These are phyloP conservation scores for Spongia lamella DNA, from an alignment of 37 sponge, comb jelly and placozoan genomes.

Conservation along the genomic window DNA sequence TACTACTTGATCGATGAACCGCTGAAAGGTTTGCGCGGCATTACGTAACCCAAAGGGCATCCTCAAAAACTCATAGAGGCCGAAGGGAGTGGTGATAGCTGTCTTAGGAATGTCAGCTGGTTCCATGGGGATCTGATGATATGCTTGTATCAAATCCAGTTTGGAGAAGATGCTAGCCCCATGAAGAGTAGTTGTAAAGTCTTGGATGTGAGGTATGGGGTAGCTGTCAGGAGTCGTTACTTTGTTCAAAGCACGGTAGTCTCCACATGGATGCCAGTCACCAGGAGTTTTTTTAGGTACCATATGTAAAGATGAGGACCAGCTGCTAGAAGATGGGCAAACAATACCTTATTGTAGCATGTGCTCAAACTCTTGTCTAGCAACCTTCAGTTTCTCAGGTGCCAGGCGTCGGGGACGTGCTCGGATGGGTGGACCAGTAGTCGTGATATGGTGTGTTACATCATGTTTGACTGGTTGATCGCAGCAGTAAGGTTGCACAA, in stretches of 20 bases:
- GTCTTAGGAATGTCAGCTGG: slow-evolving; percentile 50
- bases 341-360: slow-evolving; percentile 32
- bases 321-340: slow-evolving; percentile 26
- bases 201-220: slow-evolving; percentile 60
- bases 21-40: slow-evolving; percentile 58
- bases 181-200: slow-evolving; percentile 36
- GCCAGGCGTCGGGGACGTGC: slow-evolving; percentile 38
- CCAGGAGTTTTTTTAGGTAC: slow-evolving; percentile 43
- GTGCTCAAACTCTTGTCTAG: slow-evolving; percentile 16
- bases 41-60: slow-evolving; percentile 64
- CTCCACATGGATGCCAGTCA: slow-evolving; percentile 64
- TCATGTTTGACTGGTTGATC: slow-evolving; percentile 10
- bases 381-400: slow-evolving; percentile 17
- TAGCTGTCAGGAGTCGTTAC: slow-evolving; percentile 47
- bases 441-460: slow-evolving; percentile 33
- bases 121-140: slow-evolving; percentile 52
- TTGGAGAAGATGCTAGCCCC: slow-evolving; percentile 45
- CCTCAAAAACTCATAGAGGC: slow-evolving; percentile 48
- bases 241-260: slow-evolving; percentile 58
- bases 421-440: slow-evolving; percentile 40
- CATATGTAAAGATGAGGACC: slow-evolving; percentile 46
- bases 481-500: background rate
- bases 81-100: slow-evolving; percentile 54
- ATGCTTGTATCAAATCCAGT: slow-evolving; percentile 48
- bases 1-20: slow-evolving; percentile 54